Base-by-base conservation (phyloP, 1,140 invertebrate genomes). In the Chironomus tepperi region DNA sequence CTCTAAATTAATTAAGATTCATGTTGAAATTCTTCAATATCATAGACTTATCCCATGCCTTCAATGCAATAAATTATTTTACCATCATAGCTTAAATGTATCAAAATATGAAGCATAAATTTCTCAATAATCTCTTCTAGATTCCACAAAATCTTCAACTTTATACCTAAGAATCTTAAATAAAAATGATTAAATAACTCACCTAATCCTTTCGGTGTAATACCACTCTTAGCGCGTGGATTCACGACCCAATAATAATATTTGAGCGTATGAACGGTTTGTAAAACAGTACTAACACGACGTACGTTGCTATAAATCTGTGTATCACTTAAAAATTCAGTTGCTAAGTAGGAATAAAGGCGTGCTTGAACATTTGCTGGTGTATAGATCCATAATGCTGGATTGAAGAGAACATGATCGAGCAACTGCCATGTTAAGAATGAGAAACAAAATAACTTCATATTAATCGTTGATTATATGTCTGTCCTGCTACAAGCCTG, bases 231-330 rank as follows among this genome's bases (percentile, higher is more conserved):
- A 47, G 93, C 88, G 77, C 93, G 87, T 1, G 97, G 97, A 88
- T 97, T 98, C 3, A 94, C 92, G 15, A 99, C 94, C 97, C 97
- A 99, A 82, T 99, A 99, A 84, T 98, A 99, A 81, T 96, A 98
- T 84, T 99, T 99, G 42, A 99, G 86, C 0, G 98, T 97, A 81
- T 99, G 97, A 76, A 99, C 95, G 0, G 97, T 98, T 85, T 99
- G 97, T 8, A 99, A 86, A 0, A 99, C 97, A 0, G 97, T 99
- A 78, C 95, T 97, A 67, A 99, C 96, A 74, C 97, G 87, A 57
- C 98, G 86, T 18, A 99, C 96, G 83, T 97, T 98, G 77, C 93
- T 96, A 84, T 98, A 98, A 78, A 99, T 98, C 83, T 98, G 95
- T 0, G 95, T 96, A 84, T 98, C 96, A 75, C 93, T 93, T 76